Evolutionary conservation across 2,113 vertebrate species (phyloP), one percentile per base, ranked within the genome.

Genomic region (Rana temporaria): DNA sequence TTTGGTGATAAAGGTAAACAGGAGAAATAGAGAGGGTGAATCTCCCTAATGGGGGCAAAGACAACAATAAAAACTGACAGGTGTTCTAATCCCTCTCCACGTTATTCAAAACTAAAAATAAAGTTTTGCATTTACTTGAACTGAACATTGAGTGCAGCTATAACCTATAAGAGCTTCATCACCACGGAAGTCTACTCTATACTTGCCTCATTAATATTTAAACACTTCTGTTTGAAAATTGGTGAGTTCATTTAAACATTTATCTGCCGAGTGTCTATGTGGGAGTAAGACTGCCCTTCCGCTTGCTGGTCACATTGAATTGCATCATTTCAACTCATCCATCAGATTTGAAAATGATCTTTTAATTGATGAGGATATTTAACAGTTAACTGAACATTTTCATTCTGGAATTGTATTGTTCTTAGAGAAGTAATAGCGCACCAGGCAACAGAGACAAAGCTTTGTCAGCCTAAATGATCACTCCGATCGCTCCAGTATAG

Each of bases 341-440:
- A 98, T 98, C 96, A 98, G 89, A 91, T 95, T 90, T 92, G 90
- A 93, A 98, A 97, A 94, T 96, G 92, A 96, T 95, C 94, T 91
- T 94, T 95, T 96, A 95, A 97, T 96, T 94, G 92, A 94, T 88
- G 88, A 90, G 89, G 79, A 89, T 85, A 84, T 95, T 97, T 96
- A 95, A 96, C 94, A 97, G 93, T 93, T 97, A 98, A 97, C 95
- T 96, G 93, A 98, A 92, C 94, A 96, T 90, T 92, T 92, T 92
- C 92, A 92, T 94, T 94, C 91, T 89, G 90, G 91, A 92, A 88
- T 91, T 90, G 87, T 92, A 88, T 94, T 91, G 90, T 93, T 95
- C 91, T 87, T 86, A 88, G 87, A 87, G 87, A 84, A 89, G 88
- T 90, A 89, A 92, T 89, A 89, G 86, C 88, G 88, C 79, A 38